Evolutionary conservation across 2,797 vertebrate species (phyloP).

Genomic region (Darevskia mixta): DNA sequence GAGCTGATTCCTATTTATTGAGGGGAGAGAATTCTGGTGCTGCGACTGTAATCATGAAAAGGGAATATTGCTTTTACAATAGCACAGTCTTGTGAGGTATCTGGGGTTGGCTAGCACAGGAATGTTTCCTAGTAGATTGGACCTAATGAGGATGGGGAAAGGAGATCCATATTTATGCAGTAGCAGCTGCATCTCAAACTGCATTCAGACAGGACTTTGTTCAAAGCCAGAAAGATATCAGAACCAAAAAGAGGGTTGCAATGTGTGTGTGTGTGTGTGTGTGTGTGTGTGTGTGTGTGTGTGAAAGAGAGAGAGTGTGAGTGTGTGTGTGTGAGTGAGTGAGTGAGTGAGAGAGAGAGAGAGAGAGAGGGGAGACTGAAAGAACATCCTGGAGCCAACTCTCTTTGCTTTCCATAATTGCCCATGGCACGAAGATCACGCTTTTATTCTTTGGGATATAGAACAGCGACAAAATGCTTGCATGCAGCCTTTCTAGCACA

Average conservation of each 20-base stretch:
- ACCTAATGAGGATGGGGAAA: neutral
- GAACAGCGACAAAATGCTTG: slow-evolving; percentile 24
- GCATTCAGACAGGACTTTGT: neutral
- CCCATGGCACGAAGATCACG: neutral
- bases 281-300: too few species aligned
- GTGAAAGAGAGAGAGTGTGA: too few species aligned
- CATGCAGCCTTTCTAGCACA: slow-evolving; percentile 35
- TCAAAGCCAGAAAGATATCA: neutral
- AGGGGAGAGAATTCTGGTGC: neutral
- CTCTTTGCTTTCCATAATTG: slow-evolving; percentile 14
- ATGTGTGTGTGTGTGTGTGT: too few species aligned
- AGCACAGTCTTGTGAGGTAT: neutral
- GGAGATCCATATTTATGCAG: fast-evolving
- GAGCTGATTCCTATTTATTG: neutral
- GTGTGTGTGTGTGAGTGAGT: too few species aligned
- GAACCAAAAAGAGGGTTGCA: neutral
- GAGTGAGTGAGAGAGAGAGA: too few species aligned
- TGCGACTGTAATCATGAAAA: neutral
- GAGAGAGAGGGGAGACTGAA: too few species aligned
- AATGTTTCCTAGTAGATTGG: neutral
- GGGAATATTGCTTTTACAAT: neutral
- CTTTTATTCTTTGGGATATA: neutral
- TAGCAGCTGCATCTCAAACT: neutral
- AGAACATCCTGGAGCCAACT: slow-evolving; percentile 17
- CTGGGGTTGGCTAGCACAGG: neutral